Evolutionary conservation across 2,113 vertebrate genomes (phyloP).

Genomic region (Prietella phreatophila): DNA sequence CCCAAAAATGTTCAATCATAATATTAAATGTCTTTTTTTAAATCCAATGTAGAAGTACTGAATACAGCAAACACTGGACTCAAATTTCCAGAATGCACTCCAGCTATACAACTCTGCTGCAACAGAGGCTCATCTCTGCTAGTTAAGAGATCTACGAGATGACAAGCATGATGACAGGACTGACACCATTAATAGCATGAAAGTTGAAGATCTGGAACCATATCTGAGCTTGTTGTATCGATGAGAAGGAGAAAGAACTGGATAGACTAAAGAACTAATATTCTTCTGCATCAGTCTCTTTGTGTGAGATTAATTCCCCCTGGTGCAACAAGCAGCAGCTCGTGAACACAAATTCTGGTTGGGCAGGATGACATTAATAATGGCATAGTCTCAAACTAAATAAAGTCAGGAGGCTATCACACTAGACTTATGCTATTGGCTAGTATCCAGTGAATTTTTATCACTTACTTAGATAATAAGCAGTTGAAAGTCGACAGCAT

Average conservation of each 20-base stretch:
- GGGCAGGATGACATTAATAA: slow-evolving; percentile 2
- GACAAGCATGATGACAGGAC: neutral
- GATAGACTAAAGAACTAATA: neutral
- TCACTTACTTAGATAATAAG: neutral
- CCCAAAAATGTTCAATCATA: neutral
- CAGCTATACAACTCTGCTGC: neutral
- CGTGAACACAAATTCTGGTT: neutral
- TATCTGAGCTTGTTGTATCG: neutral
- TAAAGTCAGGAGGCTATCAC: neutral
- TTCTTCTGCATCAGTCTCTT: neutral
- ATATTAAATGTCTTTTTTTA: neutral
- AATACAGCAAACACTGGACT: neutral
- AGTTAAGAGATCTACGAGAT: neutral
- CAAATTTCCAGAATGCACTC: neutral
- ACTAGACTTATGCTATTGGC: neutral
- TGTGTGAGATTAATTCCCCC: neutral
- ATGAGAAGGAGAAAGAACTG: neutral
- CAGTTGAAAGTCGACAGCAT: neutral
- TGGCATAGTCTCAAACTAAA: neutral
- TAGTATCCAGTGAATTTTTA: neutral
- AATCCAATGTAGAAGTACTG: neutral
- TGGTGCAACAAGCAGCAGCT: neutral
- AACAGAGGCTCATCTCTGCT: neutral
- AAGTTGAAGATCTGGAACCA: neutral
- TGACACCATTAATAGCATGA: neutral